Evolutionary conservation across 2,888 invertebrate genomes (phyloP), one percentile per base, ranked within the genome.

Genomic region (Sphaerophoria taeniata): DNA sequence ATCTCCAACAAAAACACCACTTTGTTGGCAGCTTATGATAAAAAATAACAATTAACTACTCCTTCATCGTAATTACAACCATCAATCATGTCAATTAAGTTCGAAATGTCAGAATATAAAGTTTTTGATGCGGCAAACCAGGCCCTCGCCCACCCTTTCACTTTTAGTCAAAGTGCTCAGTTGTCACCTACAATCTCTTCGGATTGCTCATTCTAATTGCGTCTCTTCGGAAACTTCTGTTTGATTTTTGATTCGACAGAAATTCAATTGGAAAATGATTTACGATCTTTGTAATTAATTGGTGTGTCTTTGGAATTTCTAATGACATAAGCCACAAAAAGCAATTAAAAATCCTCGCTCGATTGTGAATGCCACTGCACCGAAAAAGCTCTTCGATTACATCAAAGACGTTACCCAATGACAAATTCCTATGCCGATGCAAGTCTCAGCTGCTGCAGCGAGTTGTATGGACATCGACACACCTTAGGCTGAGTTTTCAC

Each of bases 1-100:
- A 77, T 47, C 55, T 14, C 14, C 11, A 16, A 61, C 49, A 53
- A 53, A 47, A 67, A 36, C 49, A 49, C 6, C 34, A 56, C 36
- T 60, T 58, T 61, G 39, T 14, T 39, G 6, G 7, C 16, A 73
- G 61, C 9, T 39, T 51, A 24, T 36, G 51, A 51, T 51, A 67
- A 43, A 55, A 58, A 51, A 47, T 43, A 39, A 53, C 14, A 24
- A 61, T 31, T 11, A 12, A 36, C 6, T 16, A 39, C 39, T 39
- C 39, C 39, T 43, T 11, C n/a, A 85, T 85, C 81, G 81, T 65
- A 81, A 73, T 81, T 77, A 71, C 76, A 77, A 58, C 77, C 69
- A 85, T 85, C 77, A 85, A 85, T 85, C 85, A 85, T 58, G 76
- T 81, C 81, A 85, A 81, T 85, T 85, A 85, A 76, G 85, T 69